Evolutionary conservation across 1,140 invertebrate species (phyloP), one percentile per base, ranked within the genome.

Genomic region (Brachionus asplanchnoidis): DNA sequence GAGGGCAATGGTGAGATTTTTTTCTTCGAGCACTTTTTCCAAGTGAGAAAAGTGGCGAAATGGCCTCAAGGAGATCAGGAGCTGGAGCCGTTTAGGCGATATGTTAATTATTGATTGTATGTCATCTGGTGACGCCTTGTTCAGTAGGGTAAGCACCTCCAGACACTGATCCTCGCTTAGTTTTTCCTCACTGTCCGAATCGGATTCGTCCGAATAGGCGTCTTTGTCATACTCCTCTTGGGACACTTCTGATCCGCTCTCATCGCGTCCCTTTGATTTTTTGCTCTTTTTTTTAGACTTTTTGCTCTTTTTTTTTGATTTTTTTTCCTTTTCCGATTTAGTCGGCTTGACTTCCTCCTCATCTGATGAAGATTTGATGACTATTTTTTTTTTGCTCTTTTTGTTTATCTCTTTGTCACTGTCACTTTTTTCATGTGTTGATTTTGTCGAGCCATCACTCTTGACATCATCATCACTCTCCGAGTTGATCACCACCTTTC

Each of bases 301-400:
- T 60, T 60, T 82, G n/a, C 17, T 36, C n/a, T 82, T 28, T 82
- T 82, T 73, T 9, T 82, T 82, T 1, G 28, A 12, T 2, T 82
- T 65, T 60, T 60, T 42, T 32, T 36, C n/a, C 17, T 66, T n/a
- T 82, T 82, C 20, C 6, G 12, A 7, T 44, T 73, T 73, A 11
- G n/a, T 8, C n/a, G 32, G 8, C 32, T 73, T 42, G 2, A 17
- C 36, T 40, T 5, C 32, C 28, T 46, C 42, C 23, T 77, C 73
- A 2, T 82, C 79, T 1, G n/a, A 20, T 1, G 79, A 82, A 20
- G 50, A 65, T 46, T 82, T 82, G 4, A 82, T 46, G 12, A 82
- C 9, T 14, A 82, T 65, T 82, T 82, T 82, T 46, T 82, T 82
- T 68, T 66, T 82, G 32, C 11, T 46, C 11, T 26, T 77, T 77